Conservation (phyloP, 2,888 invertebrate genomes). For the Nyleta sp. region DNA sequence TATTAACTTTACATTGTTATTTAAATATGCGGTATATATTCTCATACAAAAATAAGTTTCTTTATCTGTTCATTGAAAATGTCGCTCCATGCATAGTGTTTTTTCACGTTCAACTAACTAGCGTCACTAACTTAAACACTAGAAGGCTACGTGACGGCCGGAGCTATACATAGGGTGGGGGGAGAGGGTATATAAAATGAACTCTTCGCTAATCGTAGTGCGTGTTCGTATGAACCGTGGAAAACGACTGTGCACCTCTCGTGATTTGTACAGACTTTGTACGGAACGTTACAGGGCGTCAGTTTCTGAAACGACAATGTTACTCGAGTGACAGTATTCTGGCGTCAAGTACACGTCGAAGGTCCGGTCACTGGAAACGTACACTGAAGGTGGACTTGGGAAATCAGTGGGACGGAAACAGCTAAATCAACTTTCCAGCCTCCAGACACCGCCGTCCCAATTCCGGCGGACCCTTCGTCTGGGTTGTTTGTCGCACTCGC, state of each 20-base stretch:
- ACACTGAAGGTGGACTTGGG: background rate
- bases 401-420: slow-evolving; percentile 5
- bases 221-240: slow-evolving; percentile 18
- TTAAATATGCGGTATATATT: slow-evolving; percentile 33
- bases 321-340: slow-evolving; percentile 25
- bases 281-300: slow-evolving; percentile 18
- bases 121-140: slow-evolving; percentile 56
- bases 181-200: slow-evolving; percentile 40
- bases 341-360: slow-evolving; percentile 37
- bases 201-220: slow-evolving; percentile 14
- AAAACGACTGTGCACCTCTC: slow-evolving; percentile 30
- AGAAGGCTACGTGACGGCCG: slow-evolving; percentile 57
- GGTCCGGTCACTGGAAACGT: slow-evolving; percentile 9
- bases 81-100: slow-evolving; percentile 41
- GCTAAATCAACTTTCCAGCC: background rate
- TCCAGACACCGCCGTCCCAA: background rate
- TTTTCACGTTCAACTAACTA: slow-evolving; percentile 38
- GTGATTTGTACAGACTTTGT: slow-evolving; percentile 38
- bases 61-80: slow-evolving; percentile 42
- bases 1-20: slow-evolving; percentile 26
- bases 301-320: slow-evolving; percentile 15
- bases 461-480: background rate
- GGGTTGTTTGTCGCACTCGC: too few species aligned
- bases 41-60: slow-evolving; percentile 56
- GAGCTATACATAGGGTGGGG: slow-evolving; percentile 33